Conservation (phyloP, 1,140 invertebrate species). For the Drosophila micromelanica region DNA sequence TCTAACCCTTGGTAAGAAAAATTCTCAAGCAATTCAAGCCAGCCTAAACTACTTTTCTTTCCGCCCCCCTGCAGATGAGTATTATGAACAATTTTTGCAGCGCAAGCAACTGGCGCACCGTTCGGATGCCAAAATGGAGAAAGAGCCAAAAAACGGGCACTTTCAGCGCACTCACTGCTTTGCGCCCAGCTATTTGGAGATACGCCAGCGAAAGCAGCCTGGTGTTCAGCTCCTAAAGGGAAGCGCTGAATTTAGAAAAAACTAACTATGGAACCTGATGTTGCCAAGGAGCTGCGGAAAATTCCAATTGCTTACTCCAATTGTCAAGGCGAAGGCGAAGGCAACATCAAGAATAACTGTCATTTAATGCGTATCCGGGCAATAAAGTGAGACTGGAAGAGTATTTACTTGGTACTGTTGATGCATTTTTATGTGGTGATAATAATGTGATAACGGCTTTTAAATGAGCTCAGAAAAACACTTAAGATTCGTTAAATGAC, state of each 20-base stretch:
- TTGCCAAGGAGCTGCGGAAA: constrained; percentile 11
- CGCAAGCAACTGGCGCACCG: background rate
- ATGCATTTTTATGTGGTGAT: constrained; percentile 16
- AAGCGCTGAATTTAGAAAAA: background rate
- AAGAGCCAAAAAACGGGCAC: background rate
- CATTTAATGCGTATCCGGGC: background rate
- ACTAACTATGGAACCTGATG: constrained; percentile 14
- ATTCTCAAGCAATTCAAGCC: background rate
- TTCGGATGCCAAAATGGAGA: background rate
- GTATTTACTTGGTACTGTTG: constrained; percentile 1
- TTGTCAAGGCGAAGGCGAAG: background rate
- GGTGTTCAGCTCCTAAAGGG: background rate
- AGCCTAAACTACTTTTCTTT: background rate
- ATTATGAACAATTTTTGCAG: constrained; percentile 10
- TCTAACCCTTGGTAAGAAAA: constrained; percentile 7
- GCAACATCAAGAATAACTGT: constrained; percentile 7
- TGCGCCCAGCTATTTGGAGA: constrained; percentile 13
- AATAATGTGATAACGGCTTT: constrained; percentile 19
- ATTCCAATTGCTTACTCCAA: background rate
- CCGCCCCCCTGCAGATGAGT: constrained; percentile 4
- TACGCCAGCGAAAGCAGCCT: background rate
- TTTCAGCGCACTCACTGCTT: constrained; percentile 29
- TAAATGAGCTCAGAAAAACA: constrained; percentile 1
- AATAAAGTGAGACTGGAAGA: background rate
- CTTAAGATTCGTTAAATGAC: constrained; percentile 1